These are phyloP conservation scores for Brachionus manjavacas DNA, from an alignment of 1,140 invertebrate species.

Conservation along the genomic window DNA sequence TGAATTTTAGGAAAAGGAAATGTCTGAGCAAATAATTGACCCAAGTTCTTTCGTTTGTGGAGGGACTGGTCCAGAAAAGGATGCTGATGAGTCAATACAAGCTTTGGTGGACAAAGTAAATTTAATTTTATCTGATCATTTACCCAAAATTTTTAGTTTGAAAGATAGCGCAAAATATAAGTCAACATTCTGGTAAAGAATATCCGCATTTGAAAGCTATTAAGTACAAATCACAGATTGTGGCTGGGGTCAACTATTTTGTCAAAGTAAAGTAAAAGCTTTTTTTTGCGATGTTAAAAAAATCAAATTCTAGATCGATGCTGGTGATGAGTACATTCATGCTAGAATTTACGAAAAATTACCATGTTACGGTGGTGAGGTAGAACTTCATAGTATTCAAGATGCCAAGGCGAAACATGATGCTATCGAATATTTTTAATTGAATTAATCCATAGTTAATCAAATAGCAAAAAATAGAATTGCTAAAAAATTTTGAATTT, in stretches of 20 bases:
- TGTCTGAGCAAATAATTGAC: background rate
- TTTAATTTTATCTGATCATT: background rate
- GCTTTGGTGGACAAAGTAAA: background rate
- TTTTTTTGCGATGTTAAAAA: background rate
- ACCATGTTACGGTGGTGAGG: background rate
- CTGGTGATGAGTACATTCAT: background rate
- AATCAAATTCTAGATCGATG: background rate
- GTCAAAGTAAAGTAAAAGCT: constrained; percentile 47
- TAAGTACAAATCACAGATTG: constrained; percentile 47
- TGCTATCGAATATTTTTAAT: constrained; percentile 14
- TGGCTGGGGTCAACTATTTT: constrained; percentile 52
- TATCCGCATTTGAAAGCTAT: constrained; percentile 44
- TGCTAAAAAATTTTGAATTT: too few species aligned
- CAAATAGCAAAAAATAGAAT: too few species aligned
- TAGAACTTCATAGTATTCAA: background rate
- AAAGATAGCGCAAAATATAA: background rate
- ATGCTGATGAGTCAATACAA: background rate
- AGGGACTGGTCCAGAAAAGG: background rate
- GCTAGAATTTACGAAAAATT: background rate
- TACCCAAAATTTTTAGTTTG: background rate
- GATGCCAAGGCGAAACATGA: background rate
- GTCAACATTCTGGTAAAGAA: background rate
- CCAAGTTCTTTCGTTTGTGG: background rate
- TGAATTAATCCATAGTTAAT: background rate
- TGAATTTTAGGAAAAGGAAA: background rate